Evolutionary conservation across 2,888 invertebrate species (phyloP).

Genomic region (Lasioglossum marginatum): DNA sequence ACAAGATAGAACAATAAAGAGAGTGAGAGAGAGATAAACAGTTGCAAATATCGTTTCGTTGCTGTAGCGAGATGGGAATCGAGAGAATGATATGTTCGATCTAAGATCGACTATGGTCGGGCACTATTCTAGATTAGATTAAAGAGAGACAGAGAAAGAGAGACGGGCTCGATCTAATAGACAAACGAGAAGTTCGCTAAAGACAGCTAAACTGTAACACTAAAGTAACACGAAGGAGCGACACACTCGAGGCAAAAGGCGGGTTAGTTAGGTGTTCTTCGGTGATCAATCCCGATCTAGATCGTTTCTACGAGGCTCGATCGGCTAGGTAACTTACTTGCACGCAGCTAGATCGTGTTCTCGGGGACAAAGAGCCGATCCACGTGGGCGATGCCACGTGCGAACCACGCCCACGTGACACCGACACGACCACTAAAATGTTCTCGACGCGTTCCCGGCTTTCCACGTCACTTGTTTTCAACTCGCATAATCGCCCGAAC

Average conservation of each 20-base stretch:
- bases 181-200: constrained; percentile 27
- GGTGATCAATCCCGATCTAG: constrained; percentile 40
- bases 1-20: background rate
- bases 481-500: background rate
- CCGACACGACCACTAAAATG: constrained; percentile 71
- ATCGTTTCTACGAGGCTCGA: constrained; percentile 46
- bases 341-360: constrained; percentile 73
- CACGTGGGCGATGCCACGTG: constrained; percentile 60
- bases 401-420: constrained; percentile 65
- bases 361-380: constrained; percentile 74
- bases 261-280: constrained; percentile 54
- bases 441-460: constrained; percentile 72
- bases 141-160: background rate
- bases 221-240: constrained; percentile 27
- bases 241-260: constrained; percentile 71
- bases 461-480: constrained; percentile 64
- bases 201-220: constrained; percentile 27
- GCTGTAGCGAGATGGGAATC: background rate
- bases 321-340: constrained; percentile 71
- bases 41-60: background rate
- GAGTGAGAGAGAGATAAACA: background rate
- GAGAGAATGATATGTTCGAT: constrained; percentile 18
- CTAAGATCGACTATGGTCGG: constrained; percentile 49
- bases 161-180: constrained; percentile 19
- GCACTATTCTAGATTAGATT: constrained; percentile 15